Base-by-base conservation (phyloP, 2,888 invertebrate species). In the Griposia aprilina region DNA sequence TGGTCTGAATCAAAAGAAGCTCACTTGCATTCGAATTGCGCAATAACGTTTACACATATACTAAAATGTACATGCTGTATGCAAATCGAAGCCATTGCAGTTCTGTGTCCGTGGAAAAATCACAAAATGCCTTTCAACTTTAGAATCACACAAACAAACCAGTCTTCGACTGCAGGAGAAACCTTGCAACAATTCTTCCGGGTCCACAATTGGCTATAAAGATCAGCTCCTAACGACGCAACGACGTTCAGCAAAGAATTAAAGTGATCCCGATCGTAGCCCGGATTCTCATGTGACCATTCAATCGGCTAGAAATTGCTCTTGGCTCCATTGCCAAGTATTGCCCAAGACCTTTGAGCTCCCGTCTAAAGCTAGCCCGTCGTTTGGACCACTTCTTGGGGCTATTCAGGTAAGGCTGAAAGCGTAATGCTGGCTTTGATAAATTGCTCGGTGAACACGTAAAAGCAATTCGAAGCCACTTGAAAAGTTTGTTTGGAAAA, bases 301-400 rank as follows among this genome's bases (percentile, higher is more conserved):
- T 83, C 67, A 80, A 84, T 85, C 85, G 85, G 67, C 63, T 68
- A 80, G 76, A 84, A 84, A 84, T 84, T 85, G 76, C 85, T 81
- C 82, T 87, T 85, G 88, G 85, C 82, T 71, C 85, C 63, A 66
- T 57, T 76, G 84, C 84, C 87, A 87, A 84, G 86, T 82, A 65
- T 82, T 69, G 81, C 74, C 74, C 69, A 75, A 74, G 80, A 74
- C 60, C 82, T 84, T 73, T 85, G 73, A 76, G 73, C 70, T 75
- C 7, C 41, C 41, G 41, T 69, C 75, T 87, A 65, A 80, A 84
- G 75, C 76, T 67, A 87, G 65, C 41, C 81, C 45, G 67, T 62
- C 81, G 59, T 87, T 74, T 85, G 71, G 85, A 80, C 81, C 66
- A 87, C 63, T 81, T 71, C 84, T 84, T 60, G 52, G 13, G 48